Conservation (phyloP, 2,888 invertebrate species). For the Leucophenga montana region DNA sequence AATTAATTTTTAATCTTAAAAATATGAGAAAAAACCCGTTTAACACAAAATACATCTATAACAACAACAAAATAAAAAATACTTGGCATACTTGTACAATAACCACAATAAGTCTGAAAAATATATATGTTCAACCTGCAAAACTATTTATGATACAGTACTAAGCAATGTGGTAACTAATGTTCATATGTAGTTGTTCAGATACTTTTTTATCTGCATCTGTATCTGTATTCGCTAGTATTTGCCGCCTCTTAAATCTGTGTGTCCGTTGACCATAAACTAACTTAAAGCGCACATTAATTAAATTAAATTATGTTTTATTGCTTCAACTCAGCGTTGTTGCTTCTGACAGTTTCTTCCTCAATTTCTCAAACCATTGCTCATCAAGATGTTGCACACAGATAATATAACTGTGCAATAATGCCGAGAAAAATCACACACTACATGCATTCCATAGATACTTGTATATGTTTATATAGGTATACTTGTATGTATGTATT, state of each 20-base stretch:
- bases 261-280: constrained; percentile 2
- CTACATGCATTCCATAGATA: background rate
- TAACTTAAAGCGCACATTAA: constrained; percentile 40
- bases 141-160: too few species aligned
- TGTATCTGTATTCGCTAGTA: background rate
- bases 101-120: too few species aligned
- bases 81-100: too few species aligned
- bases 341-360: constrained; percentile 8
- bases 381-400: background rate
- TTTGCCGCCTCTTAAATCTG: background rate
- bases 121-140: too few species aligned
- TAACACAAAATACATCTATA: too few species aligned
- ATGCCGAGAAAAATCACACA: background rate
- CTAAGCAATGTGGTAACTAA: too few species aligned
- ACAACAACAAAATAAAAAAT: too few species aligned
- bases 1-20: too few species aligned
- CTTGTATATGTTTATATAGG: background rate
- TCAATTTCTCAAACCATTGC: background rate
- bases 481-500: background rate
- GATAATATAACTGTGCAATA: background rate
- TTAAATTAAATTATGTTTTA: constrained; percentile 58
- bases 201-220: too few species aligned
- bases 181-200: too few species aligned
- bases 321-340: constrained; percentile 40
- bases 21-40: too few species aligned